These are phyloP conservation scores for Leptatherina wallacei DNA, from an alignment of 2,797 vertebrate genomes.

Conservation along the genomic window DNA sequence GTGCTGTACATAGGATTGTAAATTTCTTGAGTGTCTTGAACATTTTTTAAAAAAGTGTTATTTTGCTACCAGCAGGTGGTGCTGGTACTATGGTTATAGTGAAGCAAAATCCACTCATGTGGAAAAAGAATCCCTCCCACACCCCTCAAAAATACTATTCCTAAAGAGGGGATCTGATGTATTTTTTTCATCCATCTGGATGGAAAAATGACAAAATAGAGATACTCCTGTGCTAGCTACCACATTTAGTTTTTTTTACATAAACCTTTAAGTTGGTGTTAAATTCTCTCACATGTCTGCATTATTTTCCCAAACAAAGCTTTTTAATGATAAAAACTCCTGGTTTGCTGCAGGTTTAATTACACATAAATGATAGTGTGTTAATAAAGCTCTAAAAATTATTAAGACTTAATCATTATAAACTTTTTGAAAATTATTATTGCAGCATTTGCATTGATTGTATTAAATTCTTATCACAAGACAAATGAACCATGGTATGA, in stretches of 20 bases:
- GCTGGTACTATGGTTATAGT: constrained; percentile 8
- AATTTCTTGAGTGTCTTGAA: too few relatives aligned
- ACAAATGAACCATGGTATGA: too few relatives aligned
- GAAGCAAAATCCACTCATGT: background rate
- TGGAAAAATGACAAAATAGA: background rate
- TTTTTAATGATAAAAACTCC: too few relatives aligned
- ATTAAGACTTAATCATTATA: too few relatives aligned
- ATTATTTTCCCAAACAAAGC: too few relatives aligned
- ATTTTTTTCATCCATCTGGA: background rate
- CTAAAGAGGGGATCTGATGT: background rate
- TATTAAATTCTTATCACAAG: too few relatives aligned
- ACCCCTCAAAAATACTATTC: background rate
- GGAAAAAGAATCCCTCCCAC: background rate
- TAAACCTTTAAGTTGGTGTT: background rate
- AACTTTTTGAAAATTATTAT: too few relatives aligned
- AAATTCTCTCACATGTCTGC: too few relatives aligned
- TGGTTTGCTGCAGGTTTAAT: too few relatives aligned
- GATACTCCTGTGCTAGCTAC: background rate
- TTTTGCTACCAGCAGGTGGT: constrained; percentile 60
- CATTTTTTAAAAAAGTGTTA: too few relatives aligned
- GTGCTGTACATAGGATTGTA: too few relatives aligned
- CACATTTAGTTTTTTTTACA: background rate
- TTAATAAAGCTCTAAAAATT: background rate
- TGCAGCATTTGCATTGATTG: too few relatives aligned
- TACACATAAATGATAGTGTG: background rate